Evolutionary conservation across 2,113 vertebrate species (phyloP), one percentile per base, ranked within the genome.

Genomic region (Brachypodius melanocephalos): DNA sequence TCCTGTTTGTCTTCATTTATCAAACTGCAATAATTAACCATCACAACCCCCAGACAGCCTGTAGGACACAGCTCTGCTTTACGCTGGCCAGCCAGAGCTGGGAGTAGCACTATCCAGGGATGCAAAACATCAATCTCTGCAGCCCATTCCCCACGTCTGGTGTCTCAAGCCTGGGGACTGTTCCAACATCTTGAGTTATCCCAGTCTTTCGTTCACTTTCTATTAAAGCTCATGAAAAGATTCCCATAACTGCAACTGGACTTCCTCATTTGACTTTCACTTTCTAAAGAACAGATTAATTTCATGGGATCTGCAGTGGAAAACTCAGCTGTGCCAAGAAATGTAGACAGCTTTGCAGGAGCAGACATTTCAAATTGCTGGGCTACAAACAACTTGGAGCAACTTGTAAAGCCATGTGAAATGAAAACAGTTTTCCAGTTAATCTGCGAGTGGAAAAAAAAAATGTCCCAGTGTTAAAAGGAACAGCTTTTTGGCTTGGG

Each of bases 301-400:
- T 15, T 20, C 54, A 40, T 20, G 54, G 66, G 81, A 80, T 91
- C 69, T 73, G 85, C 82, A 90, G 67, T 3, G 29, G 89, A 89
- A 85, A 93, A 72, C 43, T 81, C 42, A 85, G 34, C 38, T 31
- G n/a, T 82, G 87, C 93, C 91, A 96, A 93, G 73, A 87, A 96
- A 93, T 20, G 49, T 36, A 95, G 96, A 95, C 78, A 62, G 85
- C 69, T 92, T 93, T 94, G 84, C 69, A 54, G 69, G 54, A 82
- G 66, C 81, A 89, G 93, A 82, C 80, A 73, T 81, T 96, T 89
- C 66, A 78, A 54, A 85, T 78, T 72, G 77, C 62, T 85, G 91
- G 54, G 38, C 84, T 92, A 76, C 51, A 86, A 93, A 67, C 2
- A 15, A 55, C 58, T 85, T 72, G 88, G 89, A 91, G 52, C 51